Base-by-base conservation (phyloP, 2,113 vertebrate genomes). In the Ariopsis seemanni region DNA sequence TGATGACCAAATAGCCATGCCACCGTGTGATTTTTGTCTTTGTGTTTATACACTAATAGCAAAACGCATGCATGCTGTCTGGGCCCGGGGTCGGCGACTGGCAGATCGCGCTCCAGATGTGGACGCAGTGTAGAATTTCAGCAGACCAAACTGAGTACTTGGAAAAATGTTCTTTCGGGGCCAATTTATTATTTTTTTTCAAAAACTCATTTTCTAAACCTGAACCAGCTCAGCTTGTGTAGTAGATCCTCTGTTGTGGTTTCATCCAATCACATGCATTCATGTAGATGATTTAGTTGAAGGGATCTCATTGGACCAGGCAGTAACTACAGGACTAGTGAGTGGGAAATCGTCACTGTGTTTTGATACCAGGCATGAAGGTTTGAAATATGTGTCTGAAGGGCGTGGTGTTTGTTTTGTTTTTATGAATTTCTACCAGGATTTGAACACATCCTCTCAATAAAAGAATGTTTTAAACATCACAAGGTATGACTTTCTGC, bases 1-100 rank as follows among this genome's bases (percentile, higher is more conserved):
- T 92, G 93, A 90, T 75, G 80, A 87, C 30, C 82, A 69, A 15
- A 83, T 72, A 71, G 74, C 34, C 74, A 86, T 62, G 81, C 86
- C 74, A 90, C 86, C 55, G 53, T 65, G 15, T 22, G 27, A 78
- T 12, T 25, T 85, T n/a, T 57, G 67, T 58, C 69, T 42, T 74
- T 74, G 42, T 22, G 42, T 48, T 74, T 48, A 50, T 74, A 50
- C 17, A 22, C 71, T 72, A 25, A 25, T n/a, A 14, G 10, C 48
- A 14, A 52, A 25, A 53, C 48, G 9, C 71, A 50, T 50, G 34
- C 58, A 63, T 78, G 72, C 50, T n/a, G 50, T 52, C 22, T 6
- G n/a, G 22, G 20, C 18, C 72, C 48, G 25, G 10, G 42, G 6
- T 74, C 34, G 4, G 20, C 34, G 48, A 74, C 48, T 53, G 48